phyloP scores from a whole-genome alignment of 2,113 vertebrate species.

The Azemiops feae region DNA sequence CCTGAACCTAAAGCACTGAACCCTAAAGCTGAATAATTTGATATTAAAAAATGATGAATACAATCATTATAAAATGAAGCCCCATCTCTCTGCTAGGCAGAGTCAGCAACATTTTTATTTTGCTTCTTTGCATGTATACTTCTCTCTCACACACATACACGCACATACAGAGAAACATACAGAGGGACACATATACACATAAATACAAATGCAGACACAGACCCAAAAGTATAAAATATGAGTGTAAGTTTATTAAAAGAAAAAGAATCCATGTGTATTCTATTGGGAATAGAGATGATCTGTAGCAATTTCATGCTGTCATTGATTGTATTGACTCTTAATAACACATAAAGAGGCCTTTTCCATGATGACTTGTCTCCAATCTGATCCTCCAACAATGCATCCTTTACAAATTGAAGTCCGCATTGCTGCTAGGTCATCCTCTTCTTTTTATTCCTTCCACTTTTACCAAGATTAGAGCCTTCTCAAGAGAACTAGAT shows the following conservation, averaged over 20 bases:
- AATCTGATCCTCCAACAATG: neutral
- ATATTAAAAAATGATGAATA: neutral
- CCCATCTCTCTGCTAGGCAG: neutral
- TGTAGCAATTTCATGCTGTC: neutral
- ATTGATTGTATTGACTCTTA: neutral
- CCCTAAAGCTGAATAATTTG: neutral
- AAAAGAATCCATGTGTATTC: neutral
- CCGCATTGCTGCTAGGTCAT: neutral
- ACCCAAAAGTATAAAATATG: neutral
- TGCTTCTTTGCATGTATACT: neutral
- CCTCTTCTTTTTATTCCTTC: neutral
- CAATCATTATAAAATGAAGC: neutral
- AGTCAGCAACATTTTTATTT: neutral
- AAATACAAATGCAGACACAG: neutral
- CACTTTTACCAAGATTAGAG: neutral
- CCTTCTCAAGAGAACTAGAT: neutral
- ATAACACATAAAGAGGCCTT: neutral
- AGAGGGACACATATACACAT: neutral
- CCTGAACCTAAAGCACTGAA: neutral
- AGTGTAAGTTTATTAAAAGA: neutral
- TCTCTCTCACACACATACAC: neutral
- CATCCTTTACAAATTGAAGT: neutral
- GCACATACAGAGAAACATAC: neutral
- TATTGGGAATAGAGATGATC: neutral
- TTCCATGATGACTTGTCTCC: neutral